phyloP scores from a whole-genome alignment of 2,888 invertebrate genomes.

The Lasioglossum malachurum region DNA sequence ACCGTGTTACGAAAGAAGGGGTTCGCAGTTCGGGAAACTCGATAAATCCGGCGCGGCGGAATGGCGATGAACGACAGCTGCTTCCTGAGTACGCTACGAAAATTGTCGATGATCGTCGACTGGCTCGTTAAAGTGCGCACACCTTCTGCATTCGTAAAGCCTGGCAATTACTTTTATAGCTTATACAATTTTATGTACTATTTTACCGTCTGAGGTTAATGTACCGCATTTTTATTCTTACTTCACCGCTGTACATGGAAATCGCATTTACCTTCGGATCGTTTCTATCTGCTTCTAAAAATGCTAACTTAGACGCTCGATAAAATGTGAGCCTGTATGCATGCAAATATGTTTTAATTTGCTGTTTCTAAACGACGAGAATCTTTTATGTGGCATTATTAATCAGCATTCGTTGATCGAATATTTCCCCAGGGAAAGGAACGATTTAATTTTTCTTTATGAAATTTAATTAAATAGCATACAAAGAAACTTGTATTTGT shows the following conservation, averaged over 20 bases:
- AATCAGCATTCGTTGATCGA: neutral
- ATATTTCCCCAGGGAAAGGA: neutral
- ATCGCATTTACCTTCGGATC: neutral
- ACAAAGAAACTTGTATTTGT: neutral
- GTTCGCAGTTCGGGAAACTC: conserved; percentile 50
- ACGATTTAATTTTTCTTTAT: no score
- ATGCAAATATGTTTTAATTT: neutral
- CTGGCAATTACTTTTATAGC: neutral
- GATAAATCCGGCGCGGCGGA: conserved; percentile 58
- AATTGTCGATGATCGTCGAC: conserved; percentile 60
- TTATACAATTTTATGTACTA: neutral
- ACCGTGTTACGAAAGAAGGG: conserved; percentile 26
- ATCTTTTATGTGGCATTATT: neutral
- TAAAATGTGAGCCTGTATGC: neutral
- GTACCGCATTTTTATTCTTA: neutral
- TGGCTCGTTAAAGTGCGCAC: conserved; percentile 51
- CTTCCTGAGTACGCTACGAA: conserved; percentile 54
- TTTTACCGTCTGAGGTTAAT: neutral
- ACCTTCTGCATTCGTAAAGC: neutral
- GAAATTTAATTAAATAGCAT: neutral
- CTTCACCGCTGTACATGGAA: neutral
- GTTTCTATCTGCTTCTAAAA: neutral
- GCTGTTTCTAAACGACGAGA: neutral
- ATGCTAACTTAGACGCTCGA: neutral
- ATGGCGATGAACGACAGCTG: conserved; percentile 61